Evolutionary conservation across 2,888 invertebrate species (phyloP), one percentile per base, ranked within the genome.

Genomic region (Zygogramma bicolorata): DNA sequence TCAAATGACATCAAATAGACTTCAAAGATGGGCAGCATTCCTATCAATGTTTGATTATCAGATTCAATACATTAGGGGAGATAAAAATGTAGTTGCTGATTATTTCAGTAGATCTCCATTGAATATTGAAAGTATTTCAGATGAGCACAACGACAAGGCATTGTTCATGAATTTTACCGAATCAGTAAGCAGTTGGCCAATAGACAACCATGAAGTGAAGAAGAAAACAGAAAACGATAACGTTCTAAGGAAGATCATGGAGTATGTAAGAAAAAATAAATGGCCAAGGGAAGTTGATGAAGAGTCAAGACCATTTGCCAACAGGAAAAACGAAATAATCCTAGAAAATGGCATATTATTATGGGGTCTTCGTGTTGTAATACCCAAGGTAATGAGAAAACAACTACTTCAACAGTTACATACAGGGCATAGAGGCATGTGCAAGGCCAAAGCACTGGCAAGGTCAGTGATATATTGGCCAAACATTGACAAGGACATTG

Each of bases 121-220:
- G 15, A 7, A 10, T 3, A 25, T 15, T 10, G 27, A n/a, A n/a
- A n/a, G n/a, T n/a, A n/a, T n/a, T n/a, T n/a, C n/a, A n/a, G n/a
- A 34, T 1, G 34, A 67, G 25, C 6, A 34, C n/a, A 13, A 4
- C 2, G 34, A 59, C 4, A 40, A 29, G 22, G 15, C 18, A 13
- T 67, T n/a, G n/a, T n/a, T 40, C 22, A 20, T 67, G n/a, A 58
- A 67, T 18, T 67, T 67, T 18, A 67, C 67, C 20, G 27, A 57
- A 13, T 34, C 20, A 58, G 25, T 58, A 40, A 38, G 13, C 10
- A 2, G 22, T 3, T 67, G 58, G 59, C 59, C 67, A 25, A 67
- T 58, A 13, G 58, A 59, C 22, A 58, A 67, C n/a, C 25, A 25
- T 10, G 27, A 59, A 38, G 10, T 67, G 1, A 25, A 18, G 13